Evolutionary conservation across 2,797 vertebrate genomes (phyloP).

Genomic region (Gorsachius magnificus): DNA sequence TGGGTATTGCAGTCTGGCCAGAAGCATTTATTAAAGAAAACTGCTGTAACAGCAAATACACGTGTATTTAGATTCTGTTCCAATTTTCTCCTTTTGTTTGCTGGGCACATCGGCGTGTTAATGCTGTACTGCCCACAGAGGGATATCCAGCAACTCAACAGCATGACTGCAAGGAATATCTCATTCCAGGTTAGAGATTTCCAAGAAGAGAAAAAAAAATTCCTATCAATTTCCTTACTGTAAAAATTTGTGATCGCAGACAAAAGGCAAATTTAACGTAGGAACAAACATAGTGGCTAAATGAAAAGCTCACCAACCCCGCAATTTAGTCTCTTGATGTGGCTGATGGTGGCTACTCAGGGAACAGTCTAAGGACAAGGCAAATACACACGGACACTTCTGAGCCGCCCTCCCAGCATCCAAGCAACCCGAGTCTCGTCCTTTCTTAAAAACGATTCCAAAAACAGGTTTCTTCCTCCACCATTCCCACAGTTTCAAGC

Average conservation of each 20-base stretch:
- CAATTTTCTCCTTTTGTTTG: neutral
- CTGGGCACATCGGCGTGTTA: rapidly evolving
- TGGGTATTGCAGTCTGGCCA: constrained; percentile 12
- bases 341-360: no score
- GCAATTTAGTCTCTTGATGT: rapidly evolving
- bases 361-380: neutral
- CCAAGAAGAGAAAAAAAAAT: neutral
- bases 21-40: constrained; percentile 2
- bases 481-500: neutral
- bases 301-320: neutral
- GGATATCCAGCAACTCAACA: neutral
- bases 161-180: neutral
- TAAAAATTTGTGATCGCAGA: neutral
- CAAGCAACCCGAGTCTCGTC: neutral
- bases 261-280: neutral
- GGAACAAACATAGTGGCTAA: neutral
- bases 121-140: neutral
- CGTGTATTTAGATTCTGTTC: neutral
- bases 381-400: neutral
- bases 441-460: neutral
- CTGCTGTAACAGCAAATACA: constrained; percentile 41
- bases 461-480: neutral
- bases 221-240: neutral
- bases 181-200: neutral
- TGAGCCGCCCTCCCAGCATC: neutral